phyloP scores from a whole-genome alignment of 1,140 invertebrate species.

The Scylla paramamosain region DNA sequence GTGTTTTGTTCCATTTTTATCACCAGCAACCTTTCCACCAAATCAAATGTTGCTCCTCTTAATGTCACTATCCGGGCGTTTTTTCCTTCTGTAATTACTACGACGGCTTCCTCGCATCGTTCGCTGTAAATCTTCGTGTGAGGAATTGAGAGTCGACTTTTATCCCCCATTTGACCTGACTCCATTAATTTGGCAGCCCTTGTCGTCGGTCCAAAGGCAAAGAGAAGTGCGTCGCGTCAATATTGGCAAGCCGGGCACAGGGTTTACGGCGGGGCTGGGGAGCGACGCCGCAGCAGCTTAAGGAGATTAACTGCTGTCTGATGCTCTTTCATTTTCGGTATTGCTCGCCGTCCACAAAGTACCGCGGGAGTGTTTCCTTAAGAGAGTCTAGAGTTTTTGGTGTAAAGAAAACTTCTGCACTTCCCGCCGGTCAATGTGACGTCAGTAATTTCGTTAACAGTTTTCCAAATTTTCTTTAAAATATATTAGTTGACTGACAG shows the following conservation, averaged over 20 bases:
- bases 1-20: not conserved
- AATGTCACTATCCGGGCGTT: not conserved
- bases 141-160: not conserved
- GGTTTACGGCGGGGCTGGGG: not conserved
- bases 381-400: not conserved
- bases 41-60: not conserved
- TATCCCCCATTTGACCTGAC: not conserved
- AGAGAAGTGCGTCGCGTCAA: not conserved
- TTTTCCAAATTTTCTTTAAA: not conserved
- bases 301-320: not conserved
- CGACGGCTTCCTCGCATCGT: not conserved
- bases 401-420: not conserved
- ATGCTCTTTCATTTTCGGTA: slow-evolving; percentile 14
- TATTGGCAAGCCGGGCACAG: not conserved
- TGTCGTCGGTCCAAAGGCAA: not conserved
- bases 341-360: not conserved
- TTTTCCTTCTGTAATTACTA: not conserved
- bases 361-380: not conserved
- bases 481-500: not conserved
- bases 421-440: not conserved
- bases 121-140: not conserved
- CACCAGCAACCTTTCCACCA: not conserved
- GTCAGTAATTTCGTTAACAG: not conserved
- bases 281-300: not conserved
- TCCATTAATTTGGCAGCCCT: not conserved